phyloP scores from a whole-genome alignment of 1,140 invertebrate genomes.

The Temnothorax nylanderi region DNA sequence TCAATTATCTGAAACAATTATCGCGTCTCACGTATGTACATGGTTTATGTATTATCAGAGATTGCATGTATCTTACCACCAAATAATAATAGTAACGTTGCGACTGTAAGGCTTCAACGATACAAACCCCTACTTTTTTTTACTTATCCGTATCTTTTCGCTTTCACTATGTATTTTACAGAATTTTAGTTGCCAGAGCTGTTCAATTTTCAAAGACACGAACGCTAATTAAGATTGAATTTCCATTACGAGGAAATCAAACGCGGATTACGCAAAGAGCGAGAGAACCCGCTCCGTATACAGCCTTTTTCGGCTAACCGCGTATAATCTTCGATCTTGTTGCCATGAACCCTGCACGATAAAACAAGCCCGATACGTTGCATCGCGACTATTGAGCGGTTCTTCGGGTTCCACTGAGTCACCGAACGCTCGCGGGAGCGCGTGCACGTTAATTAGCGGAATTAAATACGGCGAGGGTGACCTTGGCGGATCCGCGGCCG shows the following conservation, averaged over 20 bases:
- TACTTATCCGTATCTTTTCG: not conserved
- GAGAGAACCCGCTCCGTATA: not conserved
- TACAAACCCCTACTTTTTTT: not conserved
- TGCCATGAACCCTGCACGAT: constrained; percentile 41
- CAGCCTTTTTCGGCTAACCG: constrained; percentile 45
- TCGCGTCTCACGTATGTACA: not conserved
- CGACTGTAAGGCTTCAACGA: not conserved
- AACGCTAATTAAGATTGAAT: constrained; percentile 18
- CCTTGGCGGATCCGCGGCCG: not conserved
- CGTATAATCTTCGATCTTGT: constrained; percentile 55
- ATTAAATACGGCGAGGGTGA: constrained; percentile 43
- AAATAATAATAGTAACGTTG: not conserved
- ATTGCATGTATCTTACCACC: not conserved
- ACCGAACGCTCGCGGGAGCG: constrained; percentile 42
- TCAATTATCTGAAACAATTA: constrained; percentile 29
- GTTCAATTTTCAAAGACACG: constrained; percentile 13
- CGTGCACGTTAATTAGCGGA: constrained; percentile 54
- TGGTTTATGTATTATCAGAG: not conserved
- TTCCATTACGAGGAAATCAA: constrained; percentile 38
- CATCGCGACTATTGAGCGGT: constrained; percentile 57
- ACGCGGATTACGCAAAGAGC: constrained; percentile 33
- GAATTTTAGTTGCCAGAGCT: not conserved
- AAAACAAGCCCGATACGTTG: constrained; percentile 49
- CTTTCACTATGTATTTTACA: not conserved
- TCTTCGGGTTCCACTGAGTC: constrained; percentile 49